These are phyloP conservation scores for Acleris laterana DNA, from an alignment of 2,888 invertebrate genomes.

Conservation along the genomic window DNA sequence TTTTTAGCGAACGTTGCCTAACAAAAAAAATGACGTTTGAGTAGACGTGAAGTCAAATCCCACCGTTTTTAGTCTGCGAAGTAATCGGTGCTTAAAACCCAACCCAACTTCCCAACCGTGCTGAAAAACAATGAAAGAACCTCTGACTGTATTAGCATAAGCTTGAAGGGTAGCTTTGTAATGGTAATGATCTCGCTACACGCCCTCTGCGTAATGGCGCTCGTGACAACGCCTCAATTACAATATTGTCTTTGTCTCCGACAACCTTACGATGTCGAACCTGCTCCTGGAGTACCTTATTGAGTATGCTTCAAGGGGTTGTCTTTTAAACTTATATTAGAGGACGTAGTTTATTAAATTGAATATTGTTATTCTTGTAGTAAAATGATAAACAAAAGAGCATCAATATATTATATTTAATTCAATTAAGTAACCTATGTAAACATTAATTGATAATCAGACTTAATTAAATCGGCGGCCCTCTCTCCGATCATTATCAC, in stretches of 20 bases:
- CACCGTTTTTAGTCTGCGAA: conserved; percentile 10
- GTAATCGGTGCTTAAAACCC: conserved; percentile 26
- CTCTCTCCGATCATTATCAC: conserved; percentile 77
- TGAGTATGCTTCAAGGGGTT: no score
- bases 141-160: conserved; percentile 45
- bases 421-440: neutral
- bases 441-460: conserved; percentile 44
- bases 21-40: no score
- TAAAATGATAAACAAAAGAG: no score
- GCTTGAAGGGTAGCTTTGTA: conserved; percentile 43
- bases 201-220: conserved; percentile 48
- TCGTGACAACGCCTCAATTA: conserved; percentile 44
- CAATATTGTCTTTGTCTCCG: conserved; percentile 42
- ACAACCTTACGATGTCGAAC: conserved; percentile 20
- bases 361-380: no score
- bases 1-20: no score
- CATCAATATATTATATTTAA: no score
- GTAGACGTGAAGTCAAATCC: neutral
- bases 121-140: conserved; percentile 35
- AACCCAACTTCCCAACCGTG: conserved; percentile 20
- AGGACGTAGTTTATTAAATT: no score
- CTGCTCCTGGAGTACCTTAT: neutral
- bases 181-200: conserved; percentile 45
- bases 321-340: no score
- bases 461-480: conserved; percentile 72